Percentiles rank a stretch among this genome's conserved stretches.
Conservation (phyloP, 2,797 vertebrate species). For the Esox lucius region DNA sequence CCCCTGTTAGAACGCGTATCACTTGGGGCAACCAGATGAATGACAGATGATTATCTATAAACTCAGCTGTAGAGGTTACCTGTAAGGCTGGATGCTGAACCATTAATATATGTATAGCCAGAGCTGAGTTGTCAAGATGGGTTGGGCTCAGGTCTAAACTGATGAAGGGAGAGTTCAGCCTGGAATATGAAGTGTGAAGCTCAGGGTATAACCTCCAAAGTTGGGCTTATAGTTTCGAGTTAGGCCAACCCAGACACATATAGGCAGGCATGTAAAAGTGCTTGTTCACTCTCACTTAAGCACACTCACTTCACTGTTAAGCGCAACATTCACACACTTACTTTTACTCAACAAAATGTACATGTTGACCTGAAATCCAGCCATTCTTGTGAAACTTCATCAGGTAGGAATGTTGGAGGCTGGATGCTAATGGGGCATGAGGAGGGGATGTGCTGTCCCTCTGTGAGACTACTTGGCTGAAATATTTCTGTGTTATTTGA, state of each 20-base stretch:
- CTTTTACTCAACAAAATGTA: too few relatives aligned
- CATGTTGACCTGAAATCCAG: too few relatives aligned
- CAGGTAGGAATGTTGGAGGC: neutral
- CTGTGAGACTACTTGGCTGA: too few relatives aligned
- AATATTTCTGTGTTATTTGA: neutral
- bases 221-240: too few relatives aligned
- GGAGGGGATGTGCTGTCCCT: neutral
- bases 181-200: neutral
- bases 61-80: neutral
- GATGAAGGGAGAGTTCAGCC: neutral
- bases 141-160: neutral
- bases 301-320: too few relatives aligned
- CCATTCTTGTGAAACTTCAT: neutral
- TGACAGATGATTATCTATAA: constrained; percentile 8
- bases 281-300: too few relatives aligned
- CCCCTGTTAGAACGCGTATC: constrained; percentile 8
- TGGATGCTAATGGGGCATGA: neutral
- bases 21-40: constrained; percentile 6
- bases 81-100: neutral
- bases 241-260: too few relatives aligned
- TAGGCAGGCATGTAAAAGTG: too few relatives aligned
- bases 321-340: too few relatives aligned
- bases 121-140: neutral
- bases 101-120: neutral
- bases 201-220: too few relatives aligned